phyloP scores from a whole-genome alignment of 1,140 invertebrate genomes.

The Antheraea pernyi region DNA sequence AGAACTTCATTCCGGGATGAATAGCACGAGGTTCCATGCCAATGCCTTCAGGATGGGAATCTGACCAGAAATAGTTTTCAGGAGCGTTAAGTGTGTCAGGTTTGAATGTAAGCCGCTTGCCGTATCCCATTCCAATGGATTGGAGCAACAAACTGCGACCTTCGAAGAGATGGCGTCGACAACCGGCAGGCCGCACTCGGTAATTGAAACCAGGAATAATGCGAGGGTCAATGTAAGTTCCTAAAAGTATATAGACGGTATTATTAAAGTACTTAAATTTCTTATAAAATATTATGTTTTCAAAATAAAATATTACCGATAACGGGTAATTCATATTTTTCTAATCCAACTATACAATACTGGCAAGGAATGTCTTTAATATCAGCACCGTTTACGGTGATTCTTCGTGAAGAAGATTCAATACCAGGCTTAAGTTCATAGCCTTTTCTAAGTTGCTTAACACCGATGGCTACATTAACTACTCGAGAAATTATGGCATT shows the following conservation, averaged over 20 bases:
- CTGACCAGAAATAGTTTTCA: constrained; percentile 89
- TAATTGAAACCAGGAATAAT: constrained; percentile 88
- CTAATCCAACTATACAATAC: constrained; percentile 84
- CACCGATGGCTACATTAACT: constrained; percentile 80
- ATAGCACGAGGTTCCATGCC: constrained; percentile 85
- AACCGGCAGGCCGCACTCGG: constrained; percentile 83
- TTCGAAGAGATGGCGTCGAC: constrained; percentile 82
- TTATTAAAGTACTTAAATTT: not conserved
- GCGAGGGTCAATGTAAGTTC: constrained; percentile 87
- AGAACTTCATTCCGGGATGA: constrained; percentile 83
- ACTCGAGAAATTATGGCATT: constrained; percentile 78
- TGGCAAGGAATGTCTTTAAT: constrained; percentile 84
- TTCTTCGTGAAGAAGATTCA: constrained; percentile 80
- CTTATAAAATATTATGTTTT: not conserved
- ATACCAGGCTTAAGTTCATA: constrained; percentile 83
- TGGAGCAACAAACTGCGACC: constrained; percentile 82
- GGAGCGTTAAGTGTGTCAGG: constrained; percentile 83
- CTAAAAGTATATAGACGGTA: constrained; percentile 57
- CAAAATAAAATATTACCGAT: constrained; percentile 79
- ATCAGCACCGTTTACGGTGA: constrained; percentile 80
- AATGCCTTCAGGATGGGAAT: constrained; percentile 86
- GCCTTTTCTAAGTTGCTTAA: constrained; percentile 79
- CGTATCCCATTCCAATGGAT: constrained; percentile 88
- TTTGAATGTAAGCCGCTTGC: constrained; percentile 87
- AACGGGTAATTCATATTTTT: constrained; percentile 86